Conservation (phyloP, 2,888 invertebrate species). For the Ptychoptera contaminata region DNA sequence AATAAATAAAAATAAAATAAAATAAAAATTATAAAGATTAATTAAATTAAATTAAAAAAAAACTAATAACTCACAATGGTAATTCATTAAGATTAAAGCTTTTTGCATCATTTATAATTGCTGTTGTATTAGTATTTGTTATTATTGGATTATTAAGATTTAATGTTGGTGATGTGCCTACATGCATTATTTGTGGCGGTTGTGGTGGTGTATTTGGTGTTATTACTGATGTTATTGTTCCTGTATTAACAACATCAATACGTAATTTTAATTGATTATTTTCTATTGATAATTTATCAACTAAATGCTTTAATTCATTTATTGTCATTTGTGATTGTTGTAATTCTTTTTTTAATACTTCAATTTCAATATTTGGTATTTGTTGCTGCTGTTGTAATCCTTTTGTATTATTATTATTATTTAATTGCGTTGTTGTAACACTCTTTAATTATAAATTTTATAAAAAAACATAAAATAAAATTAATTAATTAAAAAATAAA, state of each 20-base stretch:
- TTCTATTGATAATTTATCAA: constrained; percentile 63
- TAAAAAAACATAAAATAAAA: too few species aligned
- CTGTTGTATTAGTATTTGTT: too few species aligned
- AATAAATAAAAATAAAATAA: constrained; percentile 8
- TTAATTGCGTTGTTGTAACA: too few species aligned
- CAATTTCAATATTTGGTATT: constrained; percentile 21
- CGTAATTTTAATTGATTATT: constrained; percentile 57
- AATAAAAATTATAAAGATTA: constrained; percentile 9
- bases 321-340: constrained; percentile 27
- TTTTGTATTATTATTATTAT: constrained; percentile 9
- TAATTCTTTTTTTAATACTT: constrained; percentile 26
- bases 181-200: too few species aligned
- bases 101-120: constrained; percentile 12
- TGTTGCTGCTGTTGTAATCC: constrained; percentile 13
- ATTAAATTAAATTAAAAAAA: constrained; percentile 8
- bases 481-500: constrained; percentile 11
- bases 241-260: too few species aligned
- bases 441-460: too few species aligned
- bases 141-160: too few species aligned
- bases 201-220: too few species aligned
- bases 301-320: constrained; percentile 35
- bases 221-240: too few species aligned
- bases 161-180: too few species aligned
- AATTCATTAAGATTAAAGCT: constrained; percentile 23
- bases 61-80: constrained; percentile 23